Evolutionary conservation across 2,888 invertebrate genomes (phyloP), one percentile per base, ranked within the genome.

Genomic region (Anoncus sp.): DNA sequence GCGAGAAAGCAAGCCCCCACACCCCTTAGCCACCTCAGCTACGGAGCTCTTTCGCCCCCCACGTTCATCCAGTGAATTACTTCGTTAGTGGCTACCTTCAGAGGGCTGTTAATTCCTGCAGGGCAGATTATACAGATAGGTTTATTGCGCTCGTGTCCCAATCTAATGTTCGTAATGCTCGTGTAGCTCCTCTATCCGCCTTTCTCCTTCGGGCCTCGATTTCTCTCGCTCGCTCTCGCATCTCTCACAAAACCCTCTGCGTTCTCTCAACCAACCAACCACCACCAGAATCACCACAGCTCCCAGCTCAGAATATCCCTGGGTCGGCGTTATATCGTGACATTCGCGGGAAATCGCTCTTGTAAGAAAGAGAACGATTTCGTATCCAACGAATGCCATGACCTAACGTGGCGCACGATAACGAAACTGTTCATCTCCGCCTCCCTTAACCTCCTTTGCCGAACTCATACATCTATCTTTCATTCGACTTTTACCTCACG

Each of bases 121-220:
- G 91, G 91, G 90, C 90, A 90, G 91, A 91, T 91, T 91, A 91
- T 91, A 91, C 90, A 90, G 90, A 91, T 91, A 91, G 91, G 90
- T 91, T 91, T 91, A 91, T 91, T 90, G 91, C 90, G 89, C 88
- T 89, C 90, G 90, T 89, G 90, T 91, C 90, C 90, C 90, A 88
- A 91, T 91, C 90, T 90, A 91, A 90, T 90, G 90, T 90, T 86
- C 89, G 90, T 90, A 90, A 91, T 91, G 90, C 89, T 85, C 86
- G 87, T 88, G 87, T 87, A 86, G 85, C 86, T 84, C 82, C 85
- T 27, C 51, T 43, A 43, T 84, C 81, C 79, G 66, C 57, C 81
- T 74, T 79, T 70, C 63, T 75, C 75, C 22, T 49, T 51, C 45
- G 57, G 27, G 62, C 75, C 82, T 81, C 79, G 63, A 67, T 78